These are phyloP conservation scores for Psammodynastes pulverulentus DNA, from an alignment of 2,113 vertebrate genomes.

Conservation along the genomic window DNA sequence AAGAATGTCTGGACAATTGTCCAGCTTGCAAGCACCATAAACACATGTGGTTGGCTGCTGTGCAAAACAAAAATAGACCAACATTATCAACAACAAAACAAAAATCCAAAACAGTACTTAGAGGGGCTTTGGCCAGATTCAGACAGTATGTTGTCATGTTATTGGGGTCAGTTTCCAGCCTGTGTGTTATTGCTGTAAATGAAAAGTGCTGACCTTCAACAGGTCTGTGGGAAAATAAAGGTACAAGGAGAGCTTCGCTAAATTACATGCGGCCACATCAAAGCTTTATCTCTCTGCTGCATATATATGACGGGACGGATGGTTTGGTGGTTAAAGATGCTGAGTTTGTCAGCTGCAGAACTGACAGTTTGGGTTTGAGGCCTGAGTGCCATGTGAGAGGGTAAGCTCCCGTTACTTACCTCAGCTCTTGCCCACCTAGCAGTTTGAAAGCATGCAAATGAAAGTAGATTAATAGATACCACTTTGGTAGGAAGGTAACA, in stretches of 20 bases:
- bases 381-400: not conserved
- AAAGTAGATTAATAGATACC: not conserved
- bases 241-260: not conserved
- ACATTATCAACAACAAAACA: not conserved
- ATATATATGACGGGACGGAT: not conserved
- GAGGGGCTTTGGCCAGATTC: not conserved
- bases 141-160: not conserved
- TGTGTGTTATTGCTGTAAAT: not conserved
- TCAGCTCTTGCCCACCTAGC: not conserved
- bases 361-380: not conserved
- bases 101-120: not conserved
- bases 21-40: not conserved
- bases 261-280: constrained; percentile 36
- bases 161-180: not conserved
- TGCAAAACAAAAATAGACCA: not conserved
- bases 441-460: not conserved
- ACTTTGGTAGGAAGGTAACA: not conserved
- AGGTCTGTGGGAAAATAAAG: not conserved
- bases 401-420: not conserved
- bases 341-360: not conserved
- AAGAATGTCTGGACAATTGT: not conserved
- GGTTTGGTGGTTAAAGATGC: not conserved
- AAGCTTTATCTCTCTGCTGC: not conserved
- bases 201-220: not conserved
- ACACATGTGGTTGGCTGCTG: not conserved